These are phyloP conservation scores for Rhopalosiphum padi DNA, from an alignment of 1,140 invertebrate genomes.

Conservation along the genomic window DNA sequence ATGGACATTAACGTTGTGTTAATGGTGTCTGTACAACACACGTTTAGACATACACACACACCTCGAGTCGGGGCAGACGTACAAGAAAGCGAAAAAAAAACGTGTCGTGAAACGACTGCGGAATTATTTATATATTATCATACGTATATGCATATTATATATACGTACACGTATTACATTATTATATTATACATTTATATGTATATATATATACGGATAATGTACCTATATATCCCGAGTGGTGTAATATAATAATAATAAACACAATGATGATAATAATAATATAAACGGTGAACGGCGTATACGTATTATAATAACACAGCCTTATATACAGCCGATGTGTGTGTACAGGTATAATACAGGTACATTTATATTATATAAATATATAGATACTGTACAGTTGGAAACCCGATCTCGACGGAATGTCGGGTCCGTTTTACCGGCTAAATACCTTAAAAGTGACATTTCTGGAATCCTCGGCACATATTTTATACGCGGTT, in stretches of 20 bases:
- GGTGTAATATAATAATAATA: neutral
- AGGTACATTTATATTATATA: too few relatives aligned
- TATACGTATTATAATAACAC: neutral
- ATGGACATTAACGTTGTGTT: constrained; percentile 2
- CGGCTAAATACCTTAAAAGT: constrained; percentile 55
- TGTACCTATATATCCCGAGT: constrained; percentile 5
- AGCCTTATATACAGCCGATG: neutral
- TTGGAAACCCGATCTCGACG: constrained; percentile 51
- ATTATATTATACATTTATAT: constrained; percentile 16
- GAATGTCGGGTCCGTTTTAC: constrained; percentile 54
- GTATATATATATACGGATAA: neutral
- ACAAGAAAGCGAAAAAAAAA: neutral
- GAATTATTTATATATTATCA: neutral
- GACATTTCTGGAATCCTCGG: constrained; percentile 49
- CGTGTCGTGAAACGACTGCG: constrained; percentile 22
- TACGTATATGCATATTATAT: neutral
- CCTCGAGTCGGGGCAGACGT: neutral
- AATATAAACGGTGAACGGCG: constrained; percentile 13
- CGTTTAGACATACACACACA: neutral
- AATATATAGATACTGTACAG: neutral
- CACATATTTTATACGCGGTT: constrained; percentile 50
- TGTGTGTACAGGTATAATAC: neutral
- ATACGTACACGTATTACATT: neutral
- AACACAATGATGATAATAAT: constrained; percentile 23
- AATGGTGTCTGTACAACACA: constrained; percentile 24